phyloP scores from a whole-genome alignment of 2,888 invertebrate genomes.

The Lochmaea crataegi region DNA sequence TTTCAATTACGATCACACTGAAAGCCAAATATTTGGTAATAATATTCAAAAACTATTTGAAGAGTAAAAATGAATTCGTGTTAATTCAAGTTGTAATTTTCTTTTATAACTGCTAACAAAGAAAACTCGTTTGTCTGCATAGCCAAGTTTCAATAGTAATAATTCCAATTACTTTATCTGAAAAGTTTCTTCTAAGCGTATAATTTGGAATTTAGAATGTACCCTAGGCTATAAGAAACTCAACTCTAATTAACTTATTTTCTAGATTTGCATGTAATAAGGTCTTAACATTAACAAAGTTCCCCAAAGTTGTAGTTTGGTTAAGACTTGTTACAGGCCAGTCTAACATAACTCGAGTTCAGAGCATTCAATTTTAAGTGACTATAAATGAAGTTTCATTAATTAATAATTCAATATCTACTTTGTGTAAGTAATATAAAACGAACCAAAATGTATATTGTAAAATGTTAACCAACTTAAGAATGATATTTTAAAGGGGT shows the following conservation, averaged over 20 bases:
- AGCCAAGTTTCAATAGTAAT: slow-evolving; percentile 1
- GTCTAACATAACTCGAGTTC: no score
- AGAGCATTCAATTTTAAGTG: no score
- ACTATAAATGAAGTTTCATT: no score
- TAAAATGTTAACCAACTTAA: no score
- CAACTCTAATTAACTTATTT: neutral
- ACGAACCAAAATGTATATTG: no score
- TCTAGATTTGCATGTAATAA: neutral
- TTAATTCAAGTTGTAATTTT: neutral
- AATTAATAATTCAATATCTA: no score
- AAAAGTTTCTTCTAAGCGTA: neutral
- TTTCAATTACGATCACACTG: neutral
- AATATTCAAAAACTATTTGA: neutral
- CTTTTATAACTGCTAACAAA: neutral
- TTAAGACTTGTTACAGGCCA: neutral
- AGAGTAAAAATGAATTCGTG: no score
- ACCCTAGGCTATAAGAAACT: neutral
- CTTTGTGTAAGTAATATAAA: no score
- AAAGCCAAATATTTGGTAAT: neutral
- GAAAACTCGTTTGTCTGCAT: neutral
- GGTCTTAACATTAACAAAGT: neutral
- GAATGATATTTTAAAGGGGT: no score
- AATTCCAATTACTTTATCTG: neutral
- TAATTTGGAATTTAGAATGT: neutral
- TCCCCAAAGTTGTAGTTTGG: neutral